Conservation (phyloP, 2,888 invertebrate genomes). For the Leucoma salicis region DNA sequence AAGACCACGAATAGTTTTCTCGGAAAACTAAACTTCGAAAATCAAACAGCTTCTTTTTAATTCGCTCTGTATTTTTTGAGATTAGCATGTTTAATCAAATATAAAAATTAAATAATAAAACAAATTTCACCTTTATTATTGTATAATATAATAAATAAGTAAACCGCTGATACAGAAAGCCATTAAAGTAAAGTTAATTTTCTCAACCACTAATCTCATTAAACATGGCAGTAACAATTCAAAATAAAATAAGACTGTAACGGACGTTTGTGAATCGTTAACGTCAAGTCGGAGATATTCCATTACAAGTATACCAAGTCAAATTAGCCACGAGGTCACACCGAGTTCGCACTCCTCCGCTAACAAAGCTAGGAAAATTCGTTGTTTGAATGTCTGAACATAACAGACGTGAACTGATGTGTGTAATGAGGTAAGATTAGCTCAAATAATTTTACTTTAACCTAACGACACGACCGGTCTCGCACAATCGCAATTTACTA, state of each 20-base stretch:
- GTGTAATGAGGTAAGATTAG: constrained; percentile 20
- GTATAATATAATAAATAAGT: constrained; percentile 10
- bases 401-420: constrained; percentile 31
- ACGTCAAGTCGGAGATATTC: constrained; percentile 48
- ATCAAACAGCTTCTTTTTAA: too few species aligned
- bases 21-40: too few species aligned
- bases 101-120: too few species aligned
- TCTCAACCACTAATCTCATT: constrained; percentile 36
- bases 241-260: constrained; percentile 40
- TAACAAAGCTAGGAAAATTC: constrained; percentile 53
- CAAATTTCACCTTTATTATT: too few species aligned
- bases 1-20: too few species aligned
- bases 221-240: constrained; percentile 34
- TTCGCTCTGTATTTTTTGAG: too few species aligned
- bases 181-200: too few species aligned
- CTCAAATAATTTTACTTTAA: too few species aligned
- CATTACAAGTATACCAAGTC: constrained; percentile 46
- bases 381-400: constrained; percentile 30
- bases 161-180: constrained; percentile 15
- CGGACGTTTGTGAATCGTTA: constrained; percentile 42
- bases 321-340: constrained; percentile 50
- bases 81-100: too few species aligned
- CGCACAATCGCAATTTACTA: too few species aligned
- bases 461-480: too few species aligned
- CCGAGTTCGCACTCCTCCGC: constrained; percentile 43